Evolutionary conservation across 2,113 vertebrate species (phyloP), one percentile per base, ranked within the genome.

Genomic region (Petrocephalus zakoni): DNA sequence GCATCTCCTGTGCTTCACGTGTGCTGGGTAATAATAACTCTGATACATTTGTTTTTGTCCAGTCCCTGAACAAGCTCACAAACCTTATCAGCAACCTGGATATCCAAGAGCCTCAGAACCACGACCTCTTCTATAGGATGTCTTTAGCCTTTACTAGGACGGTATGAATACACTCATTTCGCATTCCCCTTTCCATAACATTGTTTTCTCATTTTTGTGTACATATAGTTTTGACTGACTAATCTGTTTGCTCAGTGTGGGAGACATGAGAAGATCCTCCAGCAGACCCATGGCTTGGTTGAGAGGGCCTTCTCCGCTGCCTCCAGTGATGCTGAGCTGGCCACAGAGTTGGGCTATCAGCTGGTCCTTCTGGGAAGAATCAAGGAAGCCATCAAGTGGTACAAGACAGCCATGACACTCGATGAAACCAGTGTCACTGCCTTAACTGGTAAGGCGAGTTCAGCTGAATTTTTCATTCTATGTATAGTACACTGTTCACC

Each of bases 281-380:
- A 97, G 64, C 97, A 97, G 91, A 96, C 96, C 4, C 95, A 96
- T 87, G 93, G 89, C 11, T 95, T 99, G 93, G 93, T 99, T 90
- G 97, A 99, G 90, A 96, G 92, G 93, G 97, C 98, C 42, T 97
- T 96, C 90, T 92, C 92, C 55, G 90, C 96, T 93, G 93, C 92
- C 10, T 91, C 96, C 0, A 92, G 95, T 19, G 94, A 96, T 90
- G 95, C 97, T 9, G 97, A 98, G 90, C 94, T 97, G 92, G 98
- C 98, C 92, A 97, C 96, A 56, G 98, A 99, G 92, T 94, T 99
- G 90, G 98, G 98, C 90, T 98, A 97, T 92, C 97, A 97, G 92
- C 96, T 98, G 95, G 94, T 97, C 89, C 95, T 99, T 89, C 97
- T 97, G 93, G 97, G 96, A 22, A 96, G 94, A 89, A 90, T 95